A percentile compares a stretch with the other conserved stretches of the same genome.
phyloP scores from a whole-genome alignment of 2,888 invertebrate species.

The Invenusta paracnida region DNA sequence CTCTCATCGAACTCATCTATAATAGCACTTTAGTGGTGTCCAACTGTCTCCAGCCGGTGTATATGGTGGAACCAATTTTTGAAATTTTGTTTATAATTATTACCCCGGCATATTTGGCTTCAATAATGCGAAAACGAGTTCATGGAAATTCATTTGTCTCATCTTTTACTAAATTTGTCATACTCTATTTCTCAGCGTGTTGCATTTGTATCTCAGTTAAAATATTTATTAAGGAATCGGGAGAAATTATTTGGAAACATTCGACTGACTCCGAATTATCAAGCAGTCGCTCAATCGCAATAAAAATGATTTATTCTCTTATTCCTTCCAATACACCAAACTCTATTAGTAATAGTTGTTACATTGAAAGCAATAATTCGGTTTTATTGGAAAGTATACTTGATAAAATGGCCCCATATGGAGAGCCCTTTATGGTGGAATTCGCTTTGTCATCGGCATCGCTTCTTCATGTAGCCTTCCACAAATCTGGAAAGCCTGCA shows the following conservation, averaged over 20 bases:
- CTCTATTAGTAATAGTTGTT: no score
- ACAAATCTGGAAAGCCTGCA: neutral
- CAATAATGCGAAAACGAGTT: neutral
- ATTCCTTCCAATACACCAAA: no score
- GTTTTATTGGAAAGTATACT: neutral
- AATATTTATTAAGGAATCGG: neutral
- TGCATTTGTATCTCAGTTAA: neutral
- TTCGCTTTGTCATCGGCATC: neutral
- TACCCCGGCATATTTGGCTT: neutral
- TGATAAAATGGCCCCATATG: neutral
- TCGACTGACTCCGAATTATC: neutral
- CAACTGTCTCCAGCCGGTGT: neutral
- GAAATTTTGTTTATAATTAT: neutral
- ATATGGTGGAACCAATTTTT: neutral
- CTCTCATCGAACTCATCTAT: neutral
- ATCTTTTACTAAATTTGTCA: neutral
- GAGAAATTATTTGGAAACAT: neutral
- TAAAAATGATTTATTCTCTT: neutral
- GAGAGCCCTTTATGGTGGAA: neutral
- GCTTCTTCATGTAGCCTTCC: neutral
- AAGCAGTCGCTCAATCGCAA: no score
- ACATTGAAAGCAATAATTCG: neutral
- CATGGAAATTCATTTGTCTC: neutral
- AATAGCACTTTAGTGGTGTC: neutral
- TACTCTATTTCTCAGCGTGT: neutral